These are phyloP conservation scores for Cygnus buccinator DNA, from an alignment of 2,113 vertebrate species.

Conservation along the genomic window DNA sequence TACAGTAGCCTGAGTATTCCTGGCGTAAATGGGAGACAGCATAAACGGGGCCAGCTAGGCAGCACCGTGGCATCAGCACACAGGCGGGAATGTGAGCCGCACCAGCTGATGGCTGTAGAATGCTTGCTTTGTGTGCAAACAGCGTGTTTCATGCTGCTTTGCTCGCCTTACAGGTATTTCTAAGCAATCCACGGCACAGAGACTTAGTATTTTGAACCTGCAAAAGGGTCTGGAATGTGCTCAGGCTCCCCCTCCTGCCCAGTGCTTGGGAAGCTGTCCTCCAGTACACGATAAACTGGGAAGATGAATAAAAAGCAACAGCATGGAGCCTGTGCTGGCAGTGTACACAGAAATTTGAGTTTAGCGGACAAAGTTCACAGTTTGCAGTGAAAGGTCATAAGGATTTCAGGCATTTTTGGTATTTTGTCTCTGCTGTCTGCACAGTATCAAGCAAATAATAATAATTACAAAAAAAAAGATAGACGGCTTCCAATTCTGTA, in stretches of 20 bases:
- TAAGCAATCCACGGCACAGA: background rate
- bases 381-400: constrained; percentile 63
- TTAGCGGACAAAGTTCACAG: constrained; percentile 54
- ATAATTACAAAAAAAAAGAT: background rate
- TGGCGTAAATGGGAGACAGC: background rate
- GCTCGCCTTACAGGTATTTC: background rate
- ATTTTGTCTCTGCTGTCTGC: constrained; percentile 59
- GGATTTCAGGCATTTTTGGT: constrained; percentile 65
- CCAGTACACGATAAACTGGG: background rate
- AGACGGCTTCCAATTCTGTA: constrained; percentile 55
- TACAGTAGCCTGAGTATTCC: background rate
- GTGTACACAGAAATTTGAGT: constrained; percentile 18
- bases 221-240: background rate
- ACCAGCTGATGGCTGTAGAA: background rate
- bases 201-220: background rate
- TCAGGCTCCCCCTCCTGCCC: background rate
- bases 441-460: constrained; percentile 47
- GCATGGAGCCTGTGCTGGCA: constrained; percentile 11
- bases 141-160: background rate
- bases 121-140: background rate
- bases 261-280: constrained; percentile 32
- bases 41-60: background rate
- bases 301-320: constrained; percentile 34
- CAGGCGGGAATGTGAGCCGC: background rate
- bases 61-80: background rate